Conservation (phyloP, 2,888 invertebrate genomes). For the Heteromurus nitidus region DNA sequence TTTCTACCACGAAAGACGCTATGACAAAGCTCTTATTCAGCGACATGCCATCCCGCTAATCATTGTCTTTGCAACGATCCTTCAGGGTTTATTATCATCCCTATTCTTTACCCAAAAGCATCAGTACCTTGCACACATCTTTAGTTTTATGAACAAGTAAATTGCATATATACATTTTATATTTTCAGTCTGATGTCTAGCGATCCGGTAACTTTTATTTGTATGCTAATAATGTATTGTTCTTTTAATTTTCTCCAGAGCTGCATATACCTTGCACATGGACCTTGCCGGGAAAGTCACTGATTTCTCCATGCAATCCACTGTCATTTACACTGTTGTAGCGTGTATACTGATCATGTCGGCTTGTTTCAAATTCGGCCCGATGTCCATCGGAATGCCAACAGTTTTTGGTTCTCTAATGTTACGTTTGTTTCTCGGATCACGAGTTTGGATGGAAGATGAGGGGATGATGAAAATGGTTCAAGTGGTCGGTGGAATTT, state of each 20-base stretch:
- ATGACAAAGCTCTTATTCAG: neutral
- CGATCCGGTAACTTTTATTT: neutral
- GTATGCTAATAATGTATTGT: too few relatives aligned
- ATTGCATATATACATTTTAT: neutral
- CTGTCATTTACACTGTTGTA: slow-evolving; percentile 20
- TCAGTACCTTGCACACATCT: slow-evolving; percentile 26
- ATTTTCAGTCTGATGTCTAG: neutral
- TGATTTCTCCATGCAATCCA: neutral
- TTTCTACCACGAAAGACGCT: too few relatives aligned
- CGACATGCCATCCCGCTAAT: slow-evolving; percentile 20
- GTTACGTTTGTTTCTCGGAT: slow-evolving; percentile 29
- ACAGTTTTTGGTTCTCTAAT: slow-evolving; percentile 37
- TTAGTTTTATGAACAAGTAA: slow-evolving; percentile 32
- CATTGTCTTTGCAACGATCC: slow-evolving; percentile 11
- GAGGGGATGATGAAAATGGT: neutral
- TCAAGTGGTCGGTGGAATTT: slow-evolving; percentile 28
- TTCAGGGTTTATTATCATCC: slow-evolving; percentile 19
- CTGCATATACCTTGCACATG: slow-evolving; percentile 55
- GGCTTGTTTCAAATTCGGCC: slow-evolving; percentile 24
- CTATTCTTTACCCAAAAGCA: neutral
- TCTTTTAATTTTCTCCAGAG: slow-evolving; percentile 30
- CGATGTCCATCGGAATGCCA: slow-evolving; percentile 17
- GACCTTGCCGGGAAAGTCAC: slow-evolving; percentile 42
- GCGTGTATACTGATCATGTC: slow-evolving; percentile 29
- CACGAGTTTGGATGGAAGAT: neutral